Base-by-base conservation (phyloP, 2,797 vertebrate genomes). In the Knipowitschia caucasica region DNA sequence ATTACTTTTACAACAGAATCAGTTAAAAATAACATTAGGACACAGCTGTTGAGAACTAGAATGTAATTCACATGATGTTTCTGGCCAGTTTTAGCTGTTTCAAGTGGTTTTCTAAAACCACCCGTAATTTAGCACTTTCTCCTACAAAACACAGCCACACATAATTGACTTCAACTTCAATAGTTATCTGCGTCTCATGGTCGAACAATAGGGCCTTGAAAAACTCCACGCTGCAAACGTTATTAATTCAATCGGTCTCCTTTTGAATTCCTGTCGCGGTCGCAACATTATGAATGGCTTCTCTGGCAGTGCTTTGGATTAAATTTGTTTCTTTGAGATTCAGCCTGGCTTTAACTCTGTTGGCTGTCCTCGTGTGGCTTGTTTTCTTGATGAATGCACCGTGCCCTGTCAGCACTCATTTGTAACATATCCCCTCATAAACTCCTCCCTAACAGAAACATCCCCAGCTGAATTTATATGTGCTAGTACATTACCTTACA, bases 281-380 rank as follows among this genome's bases (percentile, higher is more conserved):
- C 64, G 79, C 80, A 84, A 77, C 71, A 54, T 86, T 84, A 86
- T 85, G 84, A 87, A 88, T 86, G 77, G 73, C 39, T 56, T 82
- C 77, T 84, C 75, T 76, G 70, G 75, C 80, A 69, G 75, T n/a
- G 46, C 69, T 79, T 24, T 73, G 47, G 72, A 87, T 88, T 84
- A 81, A 76, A 88, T 85, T 86, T 87, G 83, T 86, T 86, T 82
- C 79, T 56, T 67, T 78, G 78, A 80, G 73, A 86, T 86, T 85
- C 74, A 77, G 82, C 81, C 71, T 59, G 67, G 75, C 69, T 73
- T 69, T 73, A 72, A 82, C 76, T 76, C 80, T 62, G 73, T 65
- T 75, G 75, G 77, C 60, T n/a, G 69, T 78, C 75, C 77, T 83
- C 75, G 76, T 64, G 71, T 63, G 71, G 79, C 81, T 86, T 86